These are phyloP conservation scores for Gymnoscelis rufifasciata DNA, from an alignment of 2,888 invertebrate species.

Conservation along the genomic window DNA sequence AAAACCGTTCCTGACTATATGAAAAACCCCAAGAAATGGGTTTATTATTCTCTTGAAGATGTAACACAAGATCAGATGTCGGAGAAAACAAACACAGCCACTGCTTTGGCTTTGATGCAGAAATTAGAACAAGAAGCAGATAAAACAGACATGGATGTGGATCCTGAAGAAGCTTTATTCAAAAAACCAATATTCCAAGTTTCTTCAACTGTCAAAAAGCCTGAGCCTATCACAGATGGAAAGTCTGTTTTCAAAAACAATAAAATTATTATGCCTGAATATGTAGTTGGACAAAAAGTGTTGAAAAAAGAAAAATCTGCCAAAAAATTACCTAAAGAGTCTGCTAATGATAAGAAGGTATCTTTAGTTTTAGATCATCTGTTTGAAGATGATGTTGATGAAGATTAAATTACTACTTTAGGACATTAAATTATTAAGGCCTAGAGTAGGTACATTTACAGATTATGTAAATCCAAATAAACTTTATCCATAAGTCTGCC, in stretches of 20 bases:
- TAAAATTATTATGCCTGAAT: constrained; percentile 90
- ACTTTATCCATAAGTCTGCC: no score
- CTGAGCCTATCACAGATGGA: constrained; percentile 33
- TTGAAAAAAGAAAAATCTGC: constrained; percentile 68
- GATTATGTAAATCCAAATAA: no score
- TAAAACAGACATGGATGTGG: constrained; percentile 42
- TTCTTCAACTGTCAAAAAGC: constrained; percentile 53
- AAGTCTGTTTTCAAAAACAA: constrained; percentile 80
- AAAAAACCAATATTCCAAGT: constrained; percentile 65
- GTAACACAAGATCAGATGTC: constrained; percentile 87
- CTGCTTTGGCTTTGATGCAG: constrained; percentile 87
- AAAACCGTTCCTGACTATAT: constrained; percentile 71
- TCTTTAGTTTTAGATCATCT: constrained; percentile 70
- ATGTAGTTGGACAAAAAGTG: constrained; percentile 82
- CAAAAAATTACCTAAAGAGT: constrained; percentile 29
- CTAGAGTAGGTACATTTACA: neutral
- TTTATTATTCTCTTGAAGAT: constrained; percentile 88
- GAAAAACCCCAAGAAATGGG: constrained; percentile 90
- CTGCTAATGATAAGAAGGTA: constrained; percentile 40
- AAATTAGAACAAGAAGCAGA: constrained; percentile 77
- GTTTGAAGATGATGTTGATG: constrained; percentile 56
- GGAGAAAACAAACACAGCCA: constrained; percentile 86
- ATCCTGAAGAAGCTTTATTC: constrained; percentile 51
- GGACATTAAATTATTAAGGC: neutral
- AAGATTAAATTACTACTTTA: constrained; percentile 12